phyloP scores from a whole-genome alignment of 2,888 invertebrate genomes.

The Orthosia incerta region DNA sequence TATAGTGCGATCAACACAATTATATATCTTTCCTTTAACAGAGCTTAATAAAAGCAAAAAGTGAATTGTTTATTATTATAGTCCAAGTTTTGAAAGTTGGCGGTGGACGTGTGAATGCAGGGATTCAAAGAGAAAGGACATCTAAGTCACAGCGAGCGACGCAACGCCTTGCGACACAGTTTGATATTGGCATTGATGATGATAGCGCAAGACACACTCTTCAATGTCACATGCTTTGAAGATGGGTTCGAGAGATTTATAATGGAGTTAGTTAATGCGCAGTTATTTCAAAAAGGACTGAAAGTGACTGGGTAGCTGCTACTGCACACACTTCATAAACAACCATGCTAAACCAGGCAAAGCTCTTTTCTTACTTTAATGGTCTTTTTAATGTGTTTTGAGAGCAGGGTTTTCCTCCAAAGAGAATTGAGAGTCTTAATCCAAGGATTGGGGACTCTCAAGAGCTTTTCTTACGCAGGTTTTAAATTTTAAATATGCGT shows the following conservation, averaged over 20 bases:
- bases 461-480: no score
- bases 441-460: background rate
- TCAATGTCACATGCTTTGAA: conserved; percentile 41
- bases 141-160: conserved; percentile 32
- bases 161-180: conserved; percentile 18
- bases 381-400: background rate
- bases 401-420: no score
- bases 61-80: conserved; percentile 21
- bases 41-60: conserved; percentile 9
- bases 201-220: conserved; percentile 16
- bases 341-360: background rate
- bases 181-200: conserved; percentile 56
- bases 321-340: background rate
- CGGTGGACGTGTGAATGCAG: conserved; percentile 34
- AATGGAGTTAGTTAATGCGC: background rate
- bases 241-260: conserved; percentile 8
- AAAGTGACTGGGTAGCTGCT: background rate
- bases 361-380: background rate
- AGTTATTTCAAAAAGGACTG: background rate
- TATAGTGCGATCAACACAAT: background rate
- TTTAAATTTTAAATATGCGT: no score
- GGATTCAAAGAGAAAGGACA: conserved; percentile 53
- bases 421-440: no score
- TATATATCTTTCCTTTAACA: background rate
- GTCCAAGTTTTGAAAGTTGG: conserved; percentile 44